Conservation (phyloP, 92 coral and sea anemone genomes). For the Zoanthus solanderi region DNA sequence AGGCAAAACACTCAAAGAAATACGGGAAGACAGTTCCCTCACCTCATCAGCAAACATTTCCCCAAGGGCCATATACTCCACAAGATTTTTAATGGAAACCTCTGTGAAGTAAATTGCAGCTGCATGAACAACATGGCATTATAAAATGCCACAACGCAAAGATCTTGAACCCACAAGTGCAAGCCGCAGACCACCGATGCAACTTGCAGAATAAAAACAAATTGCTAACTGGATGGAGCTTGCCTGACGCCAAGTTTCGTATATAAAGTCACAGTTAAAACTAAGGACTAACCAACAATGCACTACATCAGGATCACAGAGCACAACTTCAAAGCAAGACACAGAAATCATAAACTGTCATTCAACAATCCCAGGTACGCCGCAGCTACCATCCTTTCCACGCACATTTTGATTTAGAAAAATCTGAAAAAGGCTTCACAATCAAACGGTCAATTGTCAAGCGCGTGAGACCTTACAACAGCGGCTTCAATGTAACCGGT, state of each 20-base stretch:
- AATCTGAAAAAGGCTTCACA: neutral
- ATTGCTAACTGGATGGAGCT: neutral
- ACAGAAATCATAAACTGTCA: too few species aligned
- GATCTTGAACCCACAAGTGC: too few species aligned
- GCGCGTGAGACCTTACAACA: constrained; percentile 9
- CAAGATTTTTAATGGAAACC: too few species aligned
- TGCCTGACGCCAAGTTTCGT: too few species aligned
- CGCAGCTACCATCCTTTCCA: neutral
- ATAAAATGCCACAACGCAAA: neutral
- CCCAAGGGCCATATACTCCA: too few species aligned
- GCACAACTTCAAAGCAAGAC: too few species aligned
- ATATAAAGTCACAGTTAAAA: neutral
- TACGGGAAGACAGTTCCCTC: neutral
- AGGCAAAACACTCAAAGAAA: neutral
- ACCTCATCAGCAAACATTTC: too few species aligned
- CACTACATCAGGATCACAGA: neutral
- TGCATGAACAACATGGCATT: too few species aligned
- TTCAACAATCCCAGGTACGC: too few species aligned
- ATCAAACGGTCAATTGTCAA: constrained; percentile 30
- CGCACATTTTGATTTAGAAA: neutral
- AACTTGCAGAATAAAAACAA: constrained; percentile 1
- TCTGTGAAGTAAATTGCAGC: too few species aligned
- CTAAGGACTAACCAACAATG: neutral
- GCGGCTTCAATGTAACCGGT: constrained; percentile 33
- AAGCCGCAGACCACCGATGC: neutral